Base-by-base conservation (phyloP, 2,797 vertebrate species). In the Ambastaia sidthimunki region DNA sequence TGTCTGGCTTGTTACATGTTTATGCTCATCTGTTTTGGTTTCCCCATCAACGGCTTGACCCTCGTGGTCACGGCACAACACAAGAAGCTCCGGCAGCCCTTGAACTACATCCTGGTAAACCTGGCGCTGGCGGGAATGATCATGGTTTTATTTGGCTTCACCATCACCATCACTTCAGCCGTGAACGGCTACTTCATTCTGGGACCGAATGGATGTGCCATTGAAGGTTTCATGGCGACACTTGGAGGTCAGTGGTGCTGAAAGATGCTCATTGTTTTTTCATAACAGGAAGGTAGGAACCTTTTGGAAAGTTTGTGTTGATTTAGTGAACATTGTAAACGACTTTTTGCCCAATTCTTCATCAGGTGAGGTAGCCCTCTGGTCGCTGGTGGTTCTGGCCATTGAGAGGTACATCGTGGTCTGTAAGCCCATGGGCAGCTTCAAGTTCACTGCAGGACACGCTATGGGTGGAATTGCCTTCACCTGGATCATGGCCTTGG, bases 51-150 rank as follows among this genome's bases (percentile, higher is more conserved):
- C 70, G 74, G 88, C 72, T 89, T 93, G 83, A 93, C 90, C 16
- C 84, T 93, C 60, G 55, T 91, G 71, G 91, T 92, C 83, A 94
- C 91, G 23, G 91, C 90, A 55, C 89, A 91, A 71, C 88, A 93
- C 81, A 93, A 93, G 90, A 93, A 92, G 83, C 89, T 93, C 11
- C 87, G 90, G 57, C 92, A 93, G 82, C 92, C 91, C 0, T 90
- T 92, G 71, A 92, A 92, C 84, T 93, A 89, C 81, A 91, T 93
- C 84, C 71, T 93, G 73, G 91, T 94, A 41, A 93, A 93, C 87
- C 81, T 93, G 83, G 90, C 90, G 0, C 85, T 91, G 65, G 91
- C 91, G 0, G 89, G 92, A 0, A 87, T 91, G 70, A 84, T 86
- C 85, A 92, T 92, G 90, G 85, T 90, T 19, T 69, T 80, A 19